Base-by-base conservation (phyloP, 1,140 invertebrate genomes). In the Caenorhabditis inopinata region DNA sequence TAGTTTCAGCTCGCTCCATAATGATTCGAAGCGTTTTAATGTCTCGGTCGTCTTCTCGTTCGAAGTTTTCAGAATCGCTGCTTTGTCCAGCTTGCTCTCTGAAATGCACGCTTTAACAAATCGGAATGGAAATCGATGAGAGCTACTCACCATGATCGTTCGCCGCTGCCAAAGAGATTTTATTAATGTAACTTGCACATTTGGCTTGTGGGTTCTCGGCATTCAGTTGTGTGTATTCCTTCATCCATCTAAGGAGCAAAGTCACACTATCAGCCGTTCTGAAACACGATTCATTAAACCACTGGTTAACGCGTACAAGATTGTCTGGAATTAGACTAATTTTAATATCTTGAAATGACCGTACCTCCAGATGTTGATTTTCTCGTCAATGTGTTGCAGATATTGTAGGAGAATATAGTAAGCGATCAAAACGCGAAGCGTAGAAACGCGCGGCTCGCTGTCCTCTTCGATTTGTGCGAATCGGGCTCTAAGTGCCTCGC, bases 181-280 rank as follows among this genome's bases (percentile, higher is more conserved):
- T 62, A 58, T 62, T 74, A 35, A 79, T 42, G 29, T 79, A 79
- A 23, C 62, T 45, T 45, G 53, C 58, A 75, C 78, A 74, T 45
- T 58, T 76, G 14, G 80, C 74, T 35, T 75, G 74, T 6, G 80
- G 80, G 38, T 81, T 81, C 35, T 81, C 80, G 25, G 77, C 80
- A 25, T 68, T 48, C 35, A 81, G 32, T 42, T 81, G 80, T n/a
- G 47, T 75, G 80, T 81, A 77, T 73, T 81, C 80, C 73, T 81
- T 81, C 29, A 83, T 81, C 75, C 82, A 82, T 27, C 82, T 35
- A 32, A 84, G 80, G 25, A 83, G 73, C 29, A 77, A 45, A 18
- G 74, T 47, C 21, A 83, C 58, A 32, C 82, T 84, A 46, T 83
- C 82, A 23, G 79, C 79, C 35, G 53, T 48, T 78, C 77, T 78